Percentiles rank a stretch among this genome's conserved stretches.
These are phyloP conservation scores for Ornithoptera priamus DNA, from an alignment of 2,888 invertebrate genomes.

Conservation along the genomic window DNA sequence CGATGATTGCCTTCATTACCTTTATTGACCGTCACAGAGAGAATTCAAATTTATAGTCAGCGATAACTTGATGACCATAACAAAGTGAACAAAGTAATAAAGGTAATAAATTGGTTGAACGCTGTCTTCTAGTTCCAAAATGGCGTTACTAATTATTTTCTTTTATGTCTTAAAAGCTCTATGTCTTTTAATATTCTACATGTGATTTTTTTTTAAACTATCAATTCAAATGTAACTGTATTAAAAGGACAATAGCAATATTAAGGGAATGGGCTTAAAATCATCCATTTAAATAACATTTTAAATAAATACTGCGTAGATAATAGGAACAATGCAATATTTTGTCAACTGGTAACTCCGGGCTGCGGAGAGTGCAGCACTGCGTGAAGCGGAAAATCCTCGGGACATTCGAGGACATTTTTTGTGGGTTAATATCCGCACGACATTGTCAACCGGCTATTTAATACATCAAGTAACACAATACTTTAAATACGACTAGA, in stretches of 20 bases:
- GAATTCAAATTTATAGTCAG: constrained; percentile 75
- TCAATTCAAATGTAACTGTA: constrained; percentile 54
- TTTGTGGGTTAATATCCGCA: constrained; percentile 79
- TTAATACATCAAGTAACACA: constrained; percentile 78
- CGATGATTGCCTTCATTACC: constrained; percentile 78
- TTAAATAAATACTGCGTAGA: constrained; percentile 78
- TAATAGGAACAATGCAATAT: constrained; percentile 80
- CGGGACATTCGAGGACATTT: constrained; percentile 78
- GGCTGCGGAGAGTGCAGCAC: constrained; percentile 72
- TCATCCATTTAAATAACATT: constrained; percentile 80
- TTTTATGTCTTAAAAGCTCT: constrained; percentile 27
- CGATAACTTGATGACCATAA: constrained; percentile 74
- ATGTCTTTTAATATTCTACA: constrained; percentile 17
- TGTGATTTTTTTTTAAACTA: constrained; percentile 27
- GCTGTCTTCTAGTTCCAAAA: constrained; percentile 45
- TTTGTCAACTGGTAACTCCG: constrained; percentile 79
- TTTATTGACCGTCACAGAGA: constrained; percentile 77
- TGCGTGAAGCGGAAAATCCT: constrained; percentile 81
- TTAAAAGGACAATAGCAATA: constrained; percentile 69
- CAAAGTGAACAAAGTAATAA: constrained; percentile 73
- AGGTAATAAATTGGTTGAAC: constrained; percentile 70
- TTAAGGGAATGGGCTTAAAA: constrained; percentile 75
- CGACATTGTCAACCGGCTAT: constrained; percentile 79
- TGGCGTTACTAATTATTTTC: constrained; percentile 38
- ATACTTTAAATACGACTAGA: constrained; percentile 78